Percentiles rank a stretch among this genome's conserved stretches.
phyloP scores from a whole-genome alignment of 2,113 vertebrate species.

The Lepus americanus region DNA sequence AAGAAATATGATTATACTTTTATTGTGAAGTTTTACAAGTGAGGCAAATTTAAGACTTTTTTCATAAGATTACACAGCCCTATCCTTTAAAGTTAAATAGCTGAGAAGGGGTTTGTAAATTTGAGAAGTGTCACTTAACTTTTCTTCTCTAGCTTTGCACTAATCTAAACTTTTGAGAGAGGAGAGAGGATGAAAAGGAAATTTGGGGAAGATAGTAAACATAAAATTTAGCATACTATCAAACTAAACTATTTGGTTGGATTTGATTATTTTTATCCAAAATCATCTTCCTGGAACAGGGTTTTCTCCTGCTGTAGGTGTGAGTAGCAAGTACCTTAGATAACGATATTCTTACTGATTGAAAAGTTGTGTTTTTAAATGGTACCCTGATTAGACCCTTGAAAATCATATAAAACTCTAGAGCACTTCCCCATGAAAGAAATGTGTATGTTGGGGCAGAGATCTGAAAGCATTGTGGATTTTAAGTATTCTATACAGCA shows the following conservation, averaged over 20 bases:
- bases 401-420: background rate
- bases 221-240: background rate
- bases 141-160: background rate
- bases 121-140: background rate
- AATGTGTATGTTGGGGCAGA: background rate
- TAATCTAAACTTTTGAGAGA: background rate
- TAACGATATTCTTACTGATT: background rate
- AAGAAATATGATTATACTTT: constrained; percentile 45
- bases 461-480: background rate
- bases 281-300: background rate
- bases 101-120: background rate
- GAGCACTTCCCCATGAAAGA: background rate
- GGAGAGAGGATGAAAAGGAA: constrained; percentile 4
- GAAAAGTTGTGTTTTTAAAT: background rate
- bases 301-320: background rate
- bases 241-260: background rate
- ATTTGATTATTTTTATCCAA: background rate
- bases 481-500: background rate
- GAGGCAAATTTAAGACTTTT: constrained; percentile 15
- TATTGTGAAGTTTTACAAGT: constrained; percentile 39
- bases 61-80: background rate
- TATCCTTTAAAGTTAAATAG: constrained; percentile 1
- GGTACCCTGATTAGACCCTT: background rate
- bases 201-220: background rate
- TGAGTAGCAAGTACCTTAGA: background rate